These are phyloP conservation scores for Orcinus orca DNA, from an alignment of 2,113 vertebrate genomes.

Conservation along the genomic window DNA sequence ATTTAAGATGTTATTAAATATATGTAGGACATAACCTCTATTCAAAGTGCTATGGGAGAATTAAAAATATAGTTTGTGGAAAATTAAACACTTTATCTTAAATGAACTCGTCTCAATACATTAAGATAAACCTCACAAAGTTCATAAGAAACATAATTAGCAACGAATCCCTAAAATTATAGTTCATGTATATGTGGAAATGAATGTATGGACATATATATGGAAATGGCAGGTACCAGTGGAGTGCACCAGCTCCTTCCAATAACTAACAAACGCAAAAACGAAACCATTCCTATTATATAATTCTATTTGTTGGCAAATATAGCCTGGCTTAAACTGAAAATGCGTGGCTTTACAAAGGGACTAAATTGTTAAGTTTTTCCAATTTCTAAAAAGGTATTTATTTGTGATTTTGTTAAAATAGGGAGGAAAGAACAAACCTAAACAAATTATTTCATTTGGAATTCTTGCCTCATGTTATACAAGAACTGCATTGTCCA, in stretches of 20 bases:
- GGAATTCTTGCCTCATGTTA: not conserved
- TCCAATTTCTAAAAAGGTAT: not conserved
- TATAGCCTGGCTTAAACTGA: not conserved
- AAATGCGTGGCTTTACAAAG: not conserved
- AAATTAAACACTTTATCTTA: not conserved
- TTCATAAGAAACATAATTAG: not conserved
- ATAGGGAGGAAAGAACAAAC: not conserved
- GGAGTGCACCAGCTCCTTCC: not conserved
- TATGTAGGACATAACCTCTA: not conserved
- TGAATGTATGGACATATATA: not conserved
- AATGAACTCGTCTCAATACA: not conserved
- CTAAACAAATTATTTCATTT: not conserved
- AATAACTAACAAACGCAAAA: not conserved
- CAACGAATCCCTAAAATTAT: not conserved
- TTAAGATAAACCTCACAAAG: not conserved
- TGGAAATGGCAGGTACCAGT: not conserved
- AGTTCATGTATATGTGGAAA: not conserved
- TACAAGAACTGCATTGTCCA: not conserved
- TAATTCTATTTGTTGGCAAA: not conserved
- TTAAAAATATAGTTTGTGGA: not conserved
- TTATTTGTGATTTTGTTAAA: not conserved
- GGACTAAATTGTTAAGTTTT: not conserved
- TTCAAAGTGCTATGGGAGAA: not conserved
- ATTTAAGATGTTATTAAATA: not conserved
- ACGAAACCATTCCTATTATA: not conserved